Evolutionary conservation across 1,140 invertebrate genomes (phyloP).

Genomic region (Rhyacophila brunnea): DNA sequence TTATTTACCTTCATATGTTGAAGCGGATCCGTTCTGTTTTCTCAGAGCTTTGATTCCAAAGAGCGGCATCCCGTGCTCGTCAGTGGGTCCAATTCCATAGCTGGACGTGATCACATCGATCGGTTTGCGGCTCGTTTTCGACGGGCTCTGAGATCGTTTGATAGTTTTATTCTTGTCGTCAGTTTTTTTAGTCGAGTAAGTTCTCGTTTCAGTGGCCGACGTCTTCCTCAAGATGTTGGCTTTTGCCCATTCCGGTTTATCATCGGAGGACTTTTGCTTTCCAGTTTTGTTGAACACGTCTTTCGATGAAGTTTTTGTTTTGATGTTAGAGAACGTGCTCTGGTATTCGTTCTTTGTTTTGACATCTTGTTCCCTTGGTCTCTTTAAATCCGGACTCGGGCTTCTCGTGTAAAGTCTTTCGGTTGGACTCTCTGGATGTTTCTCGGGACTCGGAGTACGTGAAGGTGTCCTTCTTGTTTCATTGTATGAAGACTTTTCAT

Average conservation of each 20-base stretch:
- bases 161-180: conserved; percentile 41
- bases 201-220: conserved; percentile 43
- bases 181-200: conserved; percentile 46
- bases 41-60: conserved; percentile 73
- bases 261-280: conserved; percentile 36
- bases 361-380: conserved; percentile 32
- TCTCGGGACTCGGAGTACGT: conserved; percentile 43
- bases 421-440: conserved; percentile 27
- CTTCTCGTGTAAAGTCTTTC: conserved; percentile 38
- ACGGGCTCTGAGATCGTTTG: conserved; percentile 47
- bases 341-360: conserved; percentile 42
- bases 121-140: conserved; percentile 44
- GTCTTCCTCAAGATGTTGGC: conserved; percentile 54
- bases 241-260: conserved; percentile 58
- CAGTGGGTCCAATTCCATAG: conserved; percentile 78
- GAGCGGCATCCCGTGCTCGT: conserved; percentile 72
- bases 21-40: conserved; percentile 57
- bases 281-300: conserved; percentile 22
- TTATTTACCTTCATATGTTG: conserved; percentile 52
- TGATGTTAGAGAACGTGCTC: conserved; percentile 28
- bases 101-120: conserved; percentile 72
- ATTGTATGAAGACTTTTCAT: conserved; percentile 11
- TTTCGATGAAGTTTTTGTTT: conserved; percentile 28
- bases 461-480: conserved; percentile 12
- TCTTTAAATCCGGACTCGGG: conserved; percentile 40